These are phyloP conservation scores for Helarctos malayanus DNA, from an alignment of 2,797 vertebrate species.

Conservation along the genomic window DNA sequence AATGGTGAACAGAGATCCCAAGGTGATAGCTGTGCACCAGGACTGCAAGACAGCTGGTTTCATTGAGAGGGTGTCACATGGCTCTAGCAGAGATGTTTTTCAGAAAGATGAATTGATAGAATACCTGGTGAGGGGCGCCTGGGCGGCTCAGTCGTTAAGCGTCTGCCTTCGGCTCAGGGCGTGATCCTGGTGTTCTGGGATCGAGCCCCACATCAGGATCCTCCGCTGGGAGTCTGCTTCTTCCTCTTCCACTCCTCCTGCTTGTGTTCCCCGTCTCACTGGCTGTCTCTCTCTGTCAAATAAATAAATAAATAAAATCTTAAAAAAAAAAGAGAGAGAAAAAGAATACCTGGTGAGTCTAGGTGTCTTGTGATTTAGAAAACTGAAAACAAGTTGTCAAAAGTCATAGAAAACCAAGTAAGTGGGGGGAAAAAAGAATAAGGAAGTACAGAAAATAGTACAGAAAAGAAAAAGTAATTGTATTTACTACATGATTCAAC, in stretches of 20 bases:
- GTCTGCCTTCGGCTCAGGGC: too few relatives aligned
- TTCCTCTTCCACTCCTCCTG: too few relatives aligned
- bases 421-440: background rate
- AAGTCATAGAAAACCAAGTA: background rate
- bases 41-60: background rate
- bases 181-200: too few relatives aligned
- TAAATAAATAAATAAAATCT: too few relatives aligned
- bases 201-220: too few relatives aligned
- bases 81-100: background rate
- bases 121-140: background rate
- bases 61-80: background rate
- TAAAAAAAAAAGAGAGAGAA: too few relatives aligned
- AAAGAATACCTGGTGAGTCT: background rate
- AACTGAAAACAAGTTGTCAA: background rate
- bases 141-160: too few relatives aligned
- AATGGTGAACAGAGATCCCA: background rate
- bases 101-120: background rate
- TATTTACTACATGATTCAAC: background rate
- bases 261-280: too few relatives aligned
- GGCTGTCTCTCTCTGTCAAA: too few relatives aligned
- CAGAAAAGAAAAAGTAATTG: background rate
- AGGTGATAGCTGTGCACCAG: background rate
- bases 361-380: background rate
- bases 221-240: too few relatives aligned
- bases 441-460: slow-evolving; percentile 1